Base-by-base conservation (phyloP, 2,113 vertebrate species). In the Hippolais icterina region DNA sequence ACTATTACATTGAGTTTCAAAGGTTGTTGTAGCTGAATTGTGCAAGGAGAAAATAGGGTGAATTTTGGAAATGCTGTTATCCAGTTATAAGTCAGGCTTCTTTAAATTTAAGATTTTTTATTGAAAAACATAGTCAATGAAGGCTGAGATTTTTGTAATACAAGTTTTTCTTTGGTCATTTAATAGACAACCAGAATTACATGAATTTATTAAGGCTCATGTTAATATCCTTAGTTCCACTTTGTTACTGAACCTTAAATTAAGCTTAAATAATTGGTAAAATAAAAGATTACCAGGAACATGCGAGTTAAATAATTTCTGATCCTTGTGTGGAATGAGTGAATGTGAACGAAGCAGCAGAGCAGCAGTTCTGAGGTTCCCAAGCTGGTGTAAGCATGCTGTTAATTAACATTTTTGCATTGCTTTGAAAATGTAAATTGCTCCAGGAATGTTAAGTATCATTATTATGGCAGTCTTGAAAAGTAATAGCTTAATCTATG, bases 401-500 rank as follows among this genome's bases (percentile, higher is more conserved):
- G 60, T 94, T 96, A 94, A 94, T 96, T 94, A 96, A 87, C 88
- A 90, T 93, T 94, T 93, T 88, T 84, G 76, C 88, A 87, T 61
- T 4, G 6, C 80, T 89, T 92, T 93, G 69, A 70, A 94, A 92
- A 95, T 90, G 72, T 86, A 88, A 89, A 93, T 93, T 95, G 53
- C 72, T 90, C 23, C 44, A 81, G 72, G 83, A 93, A 60, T 53
- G 61, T 71, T 81, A 94, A 95, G 79, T 88, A 81, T 92, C 52
- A 49, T 92, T 86, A 83, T 95, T 95, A 92, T 88, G 46, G 68
- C n/a, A 88, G 68, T 70, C 79, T 88, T 89, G 59, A 84, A 92
- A 90, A 94, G 85, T 56, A 83, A 90, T 94, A 90, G 78, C 60
- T 93, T 77, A 77, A 90, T 90, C 54, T 90, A 27, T 89, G 59